Evolutionary conservation across 1,140 invertebrate genomes (phyloP).

Genomic region (Batillaria attramentaria): DNA sequence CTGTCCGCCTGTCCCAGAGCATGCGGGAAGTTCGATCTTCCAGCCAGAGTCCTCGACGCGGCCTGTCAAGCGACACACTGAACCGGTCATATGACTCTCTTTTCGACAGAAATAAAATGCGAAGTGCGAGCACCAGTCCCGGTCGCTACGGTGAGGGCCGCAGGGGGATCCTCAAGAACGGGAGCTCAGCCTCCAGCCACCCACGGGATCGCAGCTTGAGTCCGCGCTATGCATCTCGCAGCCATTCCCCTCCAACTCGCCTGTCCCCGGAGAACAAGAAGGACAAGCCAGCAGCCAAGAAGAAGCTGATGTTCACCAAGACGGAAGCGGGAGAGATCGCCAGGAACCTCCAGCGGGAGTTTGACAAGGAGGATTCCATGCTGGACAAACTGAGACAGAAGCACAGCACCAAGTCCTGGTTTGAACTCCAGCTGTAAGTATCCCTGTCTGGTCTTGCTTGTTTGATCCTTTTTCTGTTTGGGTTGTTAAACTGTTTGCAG

Average conservation of each 20-base stretch:
- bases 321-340: constrained; percentile 27
- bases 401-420: constrained; percentile 41
- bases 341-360: constrained; percentile 28
- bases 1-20: neutral
- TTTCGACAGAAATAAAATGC: constrained; percentile 4
- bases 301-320: constrained; percentile 17
- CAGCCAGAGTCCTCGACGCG: constrained; percentile 1
- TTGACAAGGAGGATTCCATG: constrained; percentile 31
- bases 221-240: constrained; percentile 9
- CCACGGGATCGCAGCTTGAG: constrained; percentile 31
- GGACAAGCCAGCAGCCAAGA: too few relatives aligned
- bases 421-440: constrained; percentile 37
- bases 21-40: neutral
- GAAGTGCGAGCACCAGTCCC: constrained; percentile 14
- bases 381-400: constrained; percentile 22
- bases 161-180: constrained; percentile 35
- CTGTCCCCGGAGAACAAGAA: constrained; percentile 26
- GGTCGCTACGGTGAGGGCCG: constrained; percentile 16
- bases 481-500: neutral
- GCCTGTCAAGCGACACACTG: neutral
- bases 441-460: neutral
- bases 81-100: constrained; percentile 13
- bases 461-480: neutral
- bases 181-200: neutral
- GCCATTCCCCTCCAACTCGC: constrained; percentile 36